Conservation (phyloP, 2,797 vertebrate genomes). For the Potorous gilbertii region DNA sequence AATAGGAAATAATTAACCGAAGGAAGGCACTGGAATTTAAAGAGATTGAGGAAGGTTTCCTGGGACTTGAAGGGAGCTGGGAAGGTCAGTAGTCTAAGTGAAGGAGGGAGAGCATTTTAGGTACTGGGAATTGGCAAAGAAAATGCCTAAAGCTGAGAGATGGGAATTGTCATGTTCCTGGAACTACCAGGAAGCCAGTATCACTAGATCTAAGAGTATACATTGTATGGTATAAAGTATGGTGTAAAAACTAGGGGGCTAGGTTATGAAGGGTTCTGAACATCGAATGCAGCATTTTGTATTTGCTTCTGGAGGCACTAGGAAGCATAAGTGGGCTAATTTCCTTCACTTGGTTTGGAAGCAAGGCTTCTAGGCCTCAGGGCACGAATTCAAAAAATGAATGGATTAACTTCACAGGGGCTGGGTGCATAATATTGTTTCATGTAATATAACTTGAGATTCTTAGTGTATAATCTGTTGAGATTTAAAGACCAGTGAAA, state of each 20-base stretch:
- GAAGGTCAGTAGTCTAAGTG: not conserved
- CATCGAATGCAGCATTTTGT: not conserved
- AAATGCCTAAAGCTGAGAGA: not conserved
- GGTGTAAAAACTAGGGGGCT: not conserved
- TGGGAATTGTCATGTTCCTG: not conserved
- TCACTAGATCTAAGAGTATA: not conserved
- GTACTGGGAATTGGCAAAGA: not conserved
- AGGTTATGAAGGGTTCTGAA: not conserved
- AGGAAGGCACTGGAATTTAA: not conserved
- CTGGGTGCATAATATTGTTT: not conserved
- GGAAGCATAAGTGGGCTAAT: not conserved
- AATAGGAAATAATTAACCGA: not conserved
- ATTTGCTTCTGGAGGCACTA: not conserved
- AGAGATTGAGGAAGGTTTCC: not conserved
- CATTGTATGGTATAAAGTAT: not conserved
- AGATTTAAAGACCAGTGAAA: slow-evolving; percentile 31
- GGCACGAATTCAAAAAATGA: not conserved
- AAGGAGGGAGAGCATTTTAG: not conserved
- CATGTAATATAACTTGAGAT: not conserved
- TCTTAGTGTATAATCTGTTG: not conserved
- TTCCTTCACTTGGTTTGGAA: not conserved
- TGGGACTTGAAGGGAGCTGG: not conserved
- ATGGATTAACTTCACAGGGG: not conserved
- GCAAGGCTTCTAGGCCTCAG: not conserved
- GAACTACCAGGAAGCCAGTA: not conserved